Percentiles rank a stretch among this genome's conserved stretches.
phyloP scores from a whole-genome alignment of 2,888 invertebrate genomes.

The Stenichneumon culpator region DNA sequence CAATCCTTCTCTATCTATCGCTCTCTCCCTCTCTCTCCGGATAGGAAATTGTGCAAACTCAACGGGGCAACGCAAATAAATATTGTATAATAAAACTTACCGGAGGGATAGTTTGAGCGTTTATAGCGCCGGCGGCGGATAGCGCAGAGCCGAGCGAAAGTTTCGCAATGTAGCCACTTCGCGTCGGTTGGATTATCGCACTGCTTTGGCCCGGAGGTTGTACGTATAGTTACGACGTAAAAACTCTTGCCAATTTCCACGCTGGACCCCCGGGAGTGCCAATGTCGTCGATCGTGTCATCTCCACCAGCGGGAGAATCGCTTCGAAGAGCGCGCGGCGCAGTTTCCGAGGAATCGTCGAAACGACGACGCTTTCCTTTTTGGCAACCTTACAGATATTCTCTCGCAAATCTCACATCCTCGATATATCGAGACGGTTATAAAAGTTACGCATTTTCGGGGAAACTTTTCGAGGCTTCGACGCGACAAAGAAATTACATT shows the following conservation, averaged over 20 bases:
- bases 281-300: constrained; percentile 33
- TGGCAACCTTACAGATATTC: constrained; percentile 33
- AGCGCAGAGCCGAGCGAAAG: constrained; percentile 7
- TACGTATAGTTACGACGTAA: neutral
- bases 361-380: constrained; percentile 8
- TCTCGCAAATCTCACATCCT: neutral
- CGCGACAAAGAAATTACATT: no score
- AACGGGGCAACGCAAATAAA: constrained; percentile 45
- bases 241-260: constrained; percentile 51
- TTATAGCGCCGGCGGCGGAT: neutral
- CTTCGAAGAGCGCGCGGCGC: constrained; percentile 24
- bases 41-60: constrained; percentile 59
- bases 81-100: constrained; percentile 47
- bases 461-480: neutral
- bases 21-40: neutral
- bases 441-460: neutral
- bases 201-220: neutral
- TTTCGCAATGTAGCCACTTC: constrained; percentile 28
- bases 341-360: constrained; percentile 35
- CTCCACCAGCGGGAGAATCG: neutral
- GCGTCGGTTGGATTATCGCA: constrained; percentile 9
- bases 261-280: constrained; percentile 35
- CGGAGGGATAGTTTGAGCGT: constrained; percentile 5
- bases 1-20: neutral
- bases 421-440: neutral